A percentile compares a stretch with the other conserved stretches of the same genome.
phyloP scores from a whole-genome alignment of 2,797 vertebrate genomes.

The Chanos chanos region DNA sequence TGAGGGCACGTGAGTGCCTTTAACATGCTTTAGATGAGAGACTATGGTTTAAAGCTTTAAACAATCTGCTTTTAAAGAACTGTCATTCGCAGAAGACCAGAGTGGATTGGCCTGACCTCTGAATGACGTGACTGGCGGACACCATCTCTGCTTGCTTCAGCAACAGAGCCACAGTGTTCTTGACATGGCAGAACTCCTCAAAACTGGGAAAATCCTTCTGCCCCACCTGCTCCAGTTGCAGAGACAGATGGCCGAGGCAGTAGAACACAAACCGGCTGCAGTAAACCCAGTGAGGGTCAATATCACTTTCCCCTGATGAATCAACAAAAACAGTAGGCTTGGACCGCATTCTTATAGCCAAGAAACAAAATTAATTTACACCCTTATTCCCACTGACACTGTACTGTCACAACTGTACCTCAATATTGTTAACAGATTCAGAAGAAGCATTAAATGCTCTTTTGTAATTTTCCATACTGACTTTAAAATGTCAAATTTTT shows the following conservation, averaged over 20 bases:
- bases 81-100: not conserved
- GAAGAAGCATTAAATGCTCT: too few relatives aligned
- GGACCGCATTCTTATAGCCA: not conserved
- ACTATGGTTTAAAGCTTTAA: not conserved
- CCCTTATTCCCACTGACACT: too few relatives aligned
- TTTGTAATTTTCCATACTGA: not conserved
- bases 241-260: constrained; percentile 61
- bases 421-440: not conserved
- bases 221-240: constrained; percentile 62
- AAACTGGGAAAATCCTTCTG: constrained; percentile 52
- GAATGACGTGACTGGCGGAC: constrained; percentile 57
- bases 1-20: not conserved
- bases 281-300: constrained; percentile 68
- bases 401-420: too few relatives aligned
- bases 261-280: constrained; percentile 72
- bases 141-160: constrained; percentile 71
- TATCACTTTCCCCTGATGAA: constrained; percentile 60
- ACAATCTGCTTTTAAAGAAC: not conserved
- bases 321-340: not conserved
- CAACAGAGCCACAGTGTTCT: constrained; percentile 55
- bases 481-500: not conserved
- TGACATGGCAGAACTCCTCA: constrained; percentile 55
- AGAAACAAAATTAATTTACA: not conserved
- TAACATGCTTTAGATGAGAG: not conserved
- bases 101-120: constrained; percentile 56